phyloP scores from a whole-genome alignment of 2,797 vertebrate species.

The Megaceryle alcyon region DNA sequence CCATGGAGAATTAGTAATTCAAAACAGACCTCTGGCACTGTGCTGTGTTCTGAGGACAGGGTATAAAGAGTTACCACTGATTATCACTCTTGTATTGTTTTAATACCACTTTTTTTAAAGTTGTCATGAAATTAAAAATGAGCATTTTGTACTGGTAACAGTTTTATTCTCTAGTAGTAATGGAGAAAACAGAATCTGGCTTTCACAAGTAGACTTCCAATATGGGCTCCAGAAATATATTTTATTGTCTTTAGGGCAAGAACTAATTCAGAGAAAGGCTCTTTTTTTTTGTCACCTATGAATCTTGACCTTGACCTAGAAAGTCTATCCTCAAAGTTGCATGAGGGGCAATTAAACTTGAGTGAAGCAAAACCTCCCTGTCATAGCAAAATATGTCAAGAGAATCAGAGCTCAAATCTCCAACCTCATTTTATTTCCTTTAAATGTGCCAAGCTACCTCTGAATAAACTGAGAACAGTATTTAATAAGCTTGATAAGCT shows the following conservation, averaged over 20 bases:
- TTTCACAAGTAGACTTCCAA: neutral
- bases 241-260: conserved; percentile 16
- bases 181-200: neutral
- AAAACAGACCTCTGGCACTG: neutral
- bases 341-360: conserved; percentile 39
- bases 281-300: neutral
- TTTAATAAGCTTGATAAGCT: neutral
- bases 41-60: neutral
- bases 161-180: neutral
- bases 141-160: neutral
- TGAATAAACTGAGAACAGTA: conserved; percentile 5
- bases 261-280: conserved; percentile 10
- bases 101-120: neutral
- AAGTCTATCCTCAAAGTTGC: neutral
- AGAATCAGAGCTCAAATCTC: neutral
- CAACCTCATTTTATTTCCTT: conserved; percentile 1
- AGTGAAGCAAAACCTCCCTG: conserved; percentile 14
- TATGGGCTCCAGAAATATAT: neutral
- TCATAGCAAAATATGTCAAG: conserved; percentile 12
- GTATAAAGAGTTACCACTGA: neutral
- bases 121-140: conserved; percentile 2
- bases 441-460: neutral
- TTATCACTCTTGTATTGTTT: neutral
- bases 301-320: conserved; percentile 20
- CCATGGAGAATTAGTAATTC: neutral